Evolutionary conservation across 2,113 vertebrate genomes (phyloP).

Genomic region (cattle (Bos taurus)): ARS-UCD2.0 NC_037345.1:18251501-18252000

Average conservation of each 20-base stretch:
- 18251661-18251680: neutral
- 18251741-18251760: neutral
- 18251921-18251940: neutral
- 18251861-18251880: slow-evolving; percentile 15
- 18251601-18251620: neutral
- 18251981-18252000: neutral
- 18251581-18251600: slow-evolving; percentile 56
- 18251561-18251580: slow-evolving; percentile 82
- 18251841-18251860: slow-evolving; percentile 25
- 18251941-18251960: neutral
- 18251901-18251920: neutral
- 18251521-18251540: slow-evolving; percentile 95
- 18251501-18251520: slow-evolving; percentile 90
- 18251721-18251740: too few relatives aligned
- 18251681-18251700: neutral
- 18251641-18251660: neutral
- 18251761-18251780: neutral
- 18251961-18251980: neutral
- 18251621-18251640: neutral
- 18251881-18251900: neutral
- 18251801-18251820: neutral
- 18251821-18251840: neutral
- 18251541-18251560: slow-evolving; percentile 94
- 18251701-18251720: neutral
- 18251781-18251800: neutral